Percentiles rank a stretch among this genome's conserved stretches.
phyloP scores from a whole-genome alignment of 2,888 invertebrate genomes.

The Pristionchus exspectatus region DNA sequence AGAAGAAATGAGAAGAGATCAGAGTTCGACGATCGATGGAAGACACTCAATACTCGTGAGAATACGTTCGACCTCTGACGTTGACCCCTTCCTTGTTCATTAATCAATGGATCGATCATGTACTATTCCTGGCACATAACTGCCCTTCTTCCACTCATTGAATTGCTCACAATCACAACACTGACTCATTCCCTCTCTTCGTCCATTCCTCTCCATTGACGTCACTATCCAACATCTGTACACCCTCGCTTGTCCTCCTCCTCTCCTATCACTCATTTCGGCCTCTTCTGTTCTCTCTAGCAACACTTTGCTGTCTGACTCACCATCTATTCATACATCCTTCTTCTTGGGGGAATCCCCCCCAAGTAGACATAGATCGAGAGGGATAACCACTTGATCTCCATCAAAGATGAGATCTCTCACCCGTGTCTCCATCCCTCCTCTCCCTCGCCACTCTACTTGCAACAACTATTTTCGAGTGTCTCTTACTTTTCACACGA shows the following conservation, averaged over 20 bases:
- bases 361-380: not conserved
- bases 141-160: not conserved
- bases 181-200: not conserved
- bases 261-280: slow-evolving; percentile 32
- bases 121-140: not conserved
- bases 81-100: not conserved
- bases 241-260: not conserved
- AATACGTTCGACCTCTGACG: not conserved
- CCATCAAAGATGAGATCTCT: not conserved
- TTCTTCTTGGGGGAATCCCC: slow-evolving; percentile 12
- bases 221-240: slow-evolving; percentile 36
- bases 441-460: not conserved
- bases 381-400: slow-evolving; percentile 25
- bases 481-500: not conserved
- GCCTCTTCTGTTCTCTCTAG: not conserved
- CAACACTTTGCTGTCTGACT: not conserved
- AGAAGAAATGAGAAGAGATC: slow-evolving; percentile 1
- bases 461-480: not conserved
- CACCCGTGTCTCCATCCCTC: not conserved
- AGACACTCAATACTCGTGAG: not conserved
- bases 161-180: slow-evolving; percentile 44
- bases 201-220: not conserved
- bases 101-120: not conserved
- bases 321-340: not conserved
- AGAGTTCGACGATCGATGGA: not conserved